phyloP scores from a whole-genome alignment of 1,140 invertebrate species.

The Sycophila sp. region DNA sequence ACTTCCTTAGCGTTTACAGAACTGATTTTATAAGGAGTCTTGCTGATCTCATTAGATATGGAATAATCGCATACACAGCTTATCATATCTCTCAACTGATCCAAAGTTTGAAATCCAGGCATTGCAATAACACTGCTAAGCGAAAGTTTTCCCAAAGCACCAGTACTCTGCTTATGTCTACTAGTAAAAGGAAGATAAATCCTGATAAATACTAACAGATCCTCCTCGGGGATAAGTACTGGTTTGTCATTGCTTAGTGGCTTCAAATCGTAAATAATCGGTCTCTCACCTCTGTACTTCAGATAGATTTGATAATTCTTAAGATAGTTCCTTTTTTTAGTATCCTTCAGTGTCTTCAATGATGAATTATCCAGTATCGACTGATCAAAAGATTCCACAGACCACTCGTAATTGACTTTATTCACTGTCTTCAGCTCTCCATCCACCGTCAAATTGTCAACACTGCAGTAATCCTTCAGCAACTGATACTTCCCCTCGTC shows the following conservation, averaged over 20 bases:
- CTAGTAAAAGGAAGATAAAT: slow-evolving; percentile 32
- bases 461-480: slow-evolving; percentile 45
- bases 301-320: slow-evolving; percentile 35
- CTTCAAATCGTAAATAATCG: slow-evolving; percentile 17
- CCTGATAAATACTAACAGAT: slow-evolving; percentile 29
- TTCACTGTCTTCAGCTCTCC: slow-evolving; percentile 37
- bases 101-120: slow-evolving; percentile 72
- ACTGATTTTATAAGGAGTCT: slow-evolving; percentile 63
- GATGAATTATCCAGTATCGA: slow-evolving; percentile 31
- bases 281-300: slow-evolving; percentile 34
- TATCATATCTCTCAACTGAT: slow-evolving; percentile 74
- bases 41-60: slow-evolving; percentile 72
- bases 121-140: slow-evolving; percentile 70
- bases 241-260: no score
- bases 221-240: slow-evolving; percentile 7
- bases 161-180: slow-evolving; percentile 24
- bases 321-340: background rate
- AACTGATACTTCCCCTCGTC: slow-evolving; percentile 40
- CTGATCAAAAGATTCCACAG: slow-evolving; percentile 25
- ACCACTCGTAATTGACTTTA: slow-evolving; percentile 21
- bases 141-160: slow-evolving; percentile 51
- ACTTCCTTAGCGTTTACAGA: slow-evolving; percentile 67
- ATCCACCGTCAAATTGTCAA: slow-evolving; percentile 47
- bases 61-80: slow-evolving; percentile 74
- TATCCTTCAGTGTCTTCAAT: slow-evolving; percentile 30